These are phyloP conservation scores for Andrena praecox DNA, from an alignment of 2,888 invertebrate genomes.

Conservation along the genomic window DNA sequence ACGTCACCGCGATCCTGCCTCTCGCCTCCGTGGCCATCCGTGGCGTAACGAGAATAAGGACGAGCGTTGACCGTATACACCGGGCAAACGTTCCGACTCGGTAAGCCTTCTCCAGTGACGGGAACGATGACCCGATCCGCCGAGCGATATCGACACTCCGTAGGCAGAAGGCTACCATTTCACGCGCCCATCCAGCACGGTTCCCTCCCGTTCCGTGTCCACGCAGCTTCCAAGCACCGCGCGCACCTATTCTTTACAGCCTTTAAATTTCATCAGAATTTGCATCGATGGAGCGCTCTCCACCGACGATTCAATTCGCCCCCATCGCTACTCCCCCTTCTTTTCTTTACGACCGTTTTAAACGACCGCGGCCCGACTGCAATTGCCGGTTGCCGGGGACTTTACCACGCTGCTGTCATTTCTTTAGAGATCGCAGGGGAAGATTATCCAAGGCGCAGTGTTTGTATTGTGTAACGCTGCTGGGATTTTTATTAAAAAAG, in stretches of 20 bases:
- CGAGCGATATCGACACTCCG: too few relatives aligned
- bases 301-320: neutral
- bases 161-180: too few relatives aligned
- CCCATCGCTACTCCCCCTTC: neutral
- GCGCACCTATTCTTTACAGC: too few relatives aligned
- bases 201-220: too few relatives aligned
- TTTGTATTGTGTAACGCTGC: neutral
- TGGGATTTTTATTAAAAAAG: slow-evolving; percentile 23
- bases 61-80: neutral
- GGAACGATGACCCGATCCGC: too few relatives aligned
- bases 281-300: neutral
- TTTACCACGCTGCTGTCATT: neutral
- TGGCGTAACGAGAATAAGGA: neutral
- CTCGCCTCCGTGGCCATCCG: neutral
- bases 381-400: neutral
- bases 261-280: too few relatives aligned
- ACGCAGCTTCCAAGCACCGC: too few relatives aligned
- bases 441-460: neutral
- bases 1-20: neutral
- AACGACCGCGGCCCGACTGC: neutral
- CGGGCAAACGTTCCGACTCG: neutral
- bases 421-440: neutral
- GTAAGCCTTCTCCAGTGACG: too few relatives aligned
- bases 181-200: too few relatives aligned
- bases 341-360: neutral